Base-by-base conservation (phyloP, 2,888 invertebrate species). In the Hanleya hanleyi region DNA sequence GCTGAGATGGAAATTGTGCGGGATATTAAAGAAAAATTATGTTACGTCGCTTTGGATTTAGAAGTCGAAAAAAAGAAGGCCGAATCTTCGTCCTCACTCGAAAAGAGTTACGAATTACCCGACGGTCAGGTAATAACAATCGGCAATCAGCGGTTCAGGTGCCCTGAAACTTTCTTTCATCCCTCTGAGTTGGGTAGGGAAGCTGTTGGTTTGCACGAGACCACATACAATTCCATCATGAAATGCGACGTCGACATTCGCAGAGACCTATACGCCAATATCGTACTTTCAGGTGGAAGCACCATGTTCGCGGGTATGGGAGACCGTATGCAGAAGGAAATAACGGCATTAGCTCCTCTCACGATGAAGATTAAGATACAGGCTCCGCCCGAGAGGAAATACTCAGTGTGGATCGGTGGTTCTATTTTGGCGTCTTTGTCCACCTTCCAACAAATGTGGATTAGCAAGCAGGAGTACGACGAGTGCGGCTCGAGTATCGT, bases 301-400 rank as follows among this genome's bases (percentile, higher is more conserved):
- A 97, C 97, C 91, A 97, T 97, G 97, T 97, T 96, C 92, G 97
- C 96, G 80, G 95, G 97, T 93, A 97, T 97, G 91, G 97, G 97
- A 84, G 97, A 97, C 92, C 94, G 97, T 87, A 97, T 98, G 97
- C 97, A 97, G 92, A 97, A 97, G 92, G 97, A 97, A 93, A 97
- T 97, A 93, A 96, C 96, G 78, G 95, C 96, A 70, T 93, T 97
- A 82, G 93, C 93, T 51, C 93, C 93, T 64, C 89, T 91, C 82
- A 93, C 93, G 70, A 93, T 94, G 93, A 93, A 93, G 90, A 93
- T 94, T 90, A 89, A 88, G 79, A 86, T 89, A 73, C 88, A 88
- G 77, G 87, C 88, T 75, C 88, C 87, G 47, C 87, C 87, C 71
- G 87, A 88, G 81, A 76, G 88, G 47, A 87, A 87, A 75, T 88